Percentiles rank a stretch among this genome's conserved stretches.
phyloP scores from a whole-genome alignment of 2,888 invertebrate genomes.

The Philhelius pedissequus region DNA sequence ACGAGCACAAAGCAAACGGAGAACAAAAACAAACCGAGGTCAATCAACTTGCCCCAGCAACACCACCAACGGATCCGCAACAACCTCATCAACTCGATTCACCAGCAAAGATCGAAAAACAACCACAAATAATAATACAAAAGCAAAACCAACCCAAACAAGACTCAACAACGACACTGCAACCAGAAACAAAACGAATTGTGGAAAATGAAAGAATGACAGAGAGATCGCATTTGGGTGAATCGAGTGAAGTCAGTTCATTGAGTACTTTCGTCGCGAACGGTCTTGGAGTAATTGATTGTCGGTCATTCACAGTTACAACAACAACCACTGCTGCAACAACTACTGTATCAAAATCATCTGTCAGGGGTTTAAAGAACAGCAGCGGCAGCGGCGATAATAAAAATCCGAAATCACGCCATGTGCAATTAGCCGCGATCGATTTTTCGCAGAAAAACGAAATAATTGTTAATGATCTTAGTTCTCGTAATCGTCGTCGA shows the following conservation, averaged over 20 bases:
- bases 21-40: slow-evolving; percentile 68
- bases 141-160: slow-evolving; percentile 11
- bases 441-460: slow-evolving; percentile 45
- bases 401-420: slow-evolving; percentile 12
- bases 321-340: slow-evolving; percentile 31
- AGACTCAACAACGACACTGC: slow-evolving; percentile 48
- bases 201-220: slow-evolving; percentile 32
- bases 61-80: slow-evolving; percentile 13
- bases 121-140: too few relatives aligned
- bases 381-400: too few relatives aligned
- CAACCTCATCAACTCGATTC: neutral
- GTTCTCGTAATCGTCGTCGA: slow-evolving; percentile 65
- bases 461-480: slow-evolving; percentile 29
- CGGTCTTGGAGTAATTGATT: slow-evolving; percentile 42
- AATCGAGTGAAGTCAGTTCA: slow-evolving; percentile 72
- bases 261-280: slow-evolving; percentile 74
- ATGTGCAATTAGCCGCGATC: slow-evolving; percentile 44
- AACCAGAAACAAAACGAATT: slow-evolving; percentile 56
- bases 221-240: slow-evolving; percentile 54
- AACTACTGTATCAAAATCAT: slow-evolving; percentile 35
- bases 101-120: too few relatives aligned
- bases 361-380: slow-evolving; percentile 17
- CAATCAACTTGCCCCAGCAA: slow-evolving; percentile 52
- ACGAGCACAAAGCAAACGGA: slow-evolving; percentile 52
- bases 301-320: slow-evolving; percentile 36